These are phyloP conservation scores for Hylyphantes graminicola DNA, from an alignment of 1,140 invertebrate genomes.

Conservation along the genomic window DNA sequence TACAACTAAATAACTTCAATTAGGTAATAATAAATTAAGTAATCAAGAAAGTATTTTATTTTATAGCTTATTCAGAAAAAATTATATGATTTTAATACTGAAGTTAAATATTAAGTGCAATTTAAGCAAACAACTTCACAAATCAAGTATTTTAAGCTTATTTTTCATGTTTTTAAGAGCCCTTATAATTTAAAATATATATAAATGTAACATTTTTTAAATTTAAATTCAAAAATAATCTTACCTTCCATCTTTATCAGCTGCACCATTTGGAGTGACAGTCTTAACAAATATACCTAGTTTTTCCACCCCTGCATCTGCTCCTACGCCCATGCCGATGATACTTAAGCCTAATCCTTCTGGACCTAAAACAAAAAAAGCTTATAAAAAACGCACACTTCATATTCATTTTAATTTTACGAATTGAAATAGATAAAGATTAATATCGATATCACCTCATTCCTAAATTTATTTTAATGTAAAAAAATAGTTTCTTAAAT, in stretches of 20 bases:
- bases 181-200: not conserved
- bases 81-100: too few relatives aligned
- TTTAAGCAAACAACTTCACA: too few relatives aligned
- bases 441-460: not conserved
- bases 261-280: conserved; percentile 94
- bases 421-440: not conserved
- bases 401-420: conserved; percentile 4
- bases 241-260: conserved; percentile 84
- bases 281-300: conserved; percentile 98
- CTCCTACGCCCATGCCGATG: conserved; percentile 94
- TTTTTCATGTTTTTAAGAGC: not conserved
- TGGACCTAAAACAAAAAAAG: conserved; percentile 66
- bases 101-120: too few relatives aligned
- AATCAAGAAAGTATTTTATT: too few relatives aligned
- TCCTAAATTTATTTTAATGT: too few relatives aligned
- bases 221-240: too few relatives aligned
- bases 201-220: too few relatives aligned
- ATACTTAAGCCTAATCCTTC: conserved; percentile 96
- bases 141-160: too few relatives aligned
- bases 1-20: too few relatives aligned
- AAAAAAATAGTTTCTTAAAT: too few relatives aligned
- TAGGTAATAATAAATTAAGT: too few relatives aligned
- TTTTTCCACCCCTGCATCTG: conserved; percentile 97
- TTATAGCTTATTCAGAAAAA: too few relatives aligned
- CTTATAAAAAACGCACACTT: not conserved